Percentiles rank a stretch among this genome's conserved stretches.
Conservation (phyloP, 2,797 vertebrate species). For the Lates japonicus region DNA sequence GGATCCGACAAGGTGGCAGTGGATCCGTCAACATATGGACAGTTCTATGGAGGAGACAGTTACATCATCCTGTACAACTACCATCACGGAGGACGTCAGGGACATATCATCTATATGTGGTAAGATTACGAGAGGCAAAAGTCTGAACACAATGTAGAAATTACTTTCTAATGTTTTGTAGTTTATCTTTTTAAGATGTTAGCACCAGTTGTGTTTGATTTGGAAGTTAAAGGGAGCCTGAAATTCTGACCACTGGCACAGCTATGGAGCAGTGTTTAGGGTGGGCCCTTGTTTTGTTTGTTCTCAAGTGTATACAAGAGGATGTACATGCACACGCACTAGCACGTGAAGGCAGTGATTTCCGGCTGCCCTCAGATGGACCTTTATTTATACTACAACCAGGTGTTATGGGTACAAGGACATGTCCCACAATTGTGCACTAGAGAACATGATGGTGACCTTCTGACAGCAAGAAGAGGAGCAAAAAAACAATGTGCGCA, state of each 20-base stretch:
- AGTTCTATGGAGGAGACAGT: constrained; percentile 99
- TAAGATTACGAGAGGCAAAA: constrained; percentile 71
- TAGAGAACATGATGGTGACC: background rate
- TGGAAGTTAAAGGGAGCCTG: background rate
- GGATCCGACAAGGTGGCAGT: constrained; percentile 90
- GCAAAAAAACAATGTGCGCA: background rate
- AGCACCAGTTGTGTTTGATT: background rate
- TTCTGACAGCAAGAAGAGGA: background rate
- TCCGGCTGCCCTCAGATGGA: background rate
- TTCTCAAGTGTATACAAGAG: background rate
- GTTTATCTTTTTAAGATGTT: background rate
- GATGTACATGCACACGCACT: too few relatives aligned
- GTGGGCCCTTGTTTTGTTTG: background rate
- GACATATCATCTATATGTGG: constrained; percentile 99
- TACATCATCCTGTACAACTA: constrained; percentile 97
- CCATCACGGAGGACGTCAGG: constrained; percentile 88
- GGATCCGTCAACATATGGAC: constrained; percentile 88
- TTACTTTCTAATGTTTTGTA: background rate
- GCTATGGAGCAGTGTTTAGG: background rate
- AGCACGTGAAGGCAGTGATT: too few relatives aligned
- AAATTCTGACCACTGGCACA: background rate
- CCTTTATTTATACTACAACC: background rate
- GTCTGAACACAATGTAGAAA: background rate
- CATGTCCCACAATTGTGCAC: background rate
- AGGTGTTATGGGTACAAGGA: too few relatives aligned